phyloP scores from a whole-genome alignment of 2,113 vertebrate species.

The Himantopus leucocephalus region DNA sequence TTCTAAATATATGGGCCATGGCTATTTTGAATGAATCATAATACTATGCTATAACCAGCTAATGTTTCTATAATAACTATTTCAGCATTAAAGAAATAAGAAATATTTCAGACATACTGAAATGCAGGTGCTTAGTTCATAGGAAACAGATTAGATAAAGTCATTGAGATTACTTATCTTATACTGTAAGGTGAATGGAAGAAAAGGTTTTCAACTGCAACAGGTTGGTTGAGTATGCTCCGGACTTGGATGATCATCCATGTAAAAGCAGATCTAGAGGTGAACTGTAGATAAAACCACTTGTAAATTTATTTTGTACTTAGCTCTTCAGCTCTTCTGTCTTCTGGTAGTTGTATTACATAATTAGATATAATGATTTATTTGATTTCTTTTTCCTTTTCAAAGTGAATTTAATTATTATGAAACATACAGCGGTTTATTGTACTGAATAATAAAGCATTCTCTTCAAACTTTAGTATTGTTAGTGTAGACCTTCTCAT shows the following conservation, averaged over 20 bases:
- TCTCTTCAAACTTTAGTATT: not conserved
- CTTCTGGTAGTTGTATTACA: not conserved
- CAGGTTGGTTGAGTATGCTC: slow-evolving; percentile 25
- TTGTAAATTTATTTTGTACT: not conserved
- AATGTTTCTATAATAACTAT: not conserved
- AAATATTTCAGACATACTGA: not conserved
- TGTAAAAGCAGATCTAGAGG: not conserved
- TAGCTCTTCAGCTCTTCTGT: not conserved
- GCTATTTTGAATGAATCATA: not conserved
- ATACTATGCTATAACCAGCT: not conserved
- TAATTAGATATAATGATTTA: not conserved
- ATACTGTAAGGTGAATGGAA: not conserved
- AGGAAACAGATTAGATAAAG: not conserved
- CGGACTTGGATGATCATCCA: not conserved
- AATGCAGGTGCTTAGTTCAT: not conserved
- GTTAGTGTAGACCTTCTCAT: not conserved
- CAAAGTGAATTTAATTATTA: not conserved
- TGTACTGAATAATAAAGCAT: not conserved
- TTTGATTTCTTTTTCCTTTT: not conserved
- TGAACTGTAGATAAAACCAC: not conserved
- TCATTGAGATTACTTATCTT: not conserved
- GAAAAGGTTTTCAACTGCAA: slow-evolving; percentile 1
- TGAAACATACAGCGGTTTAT: not conserved
- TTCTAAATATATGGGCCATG: slow-evolving; percentile 30
- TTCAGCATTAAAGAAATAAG: not conserved